Percentiles rank a stretch among this genome's conserved stretches.
Conservation (phyloP, 1,140 invertebrate species). For the Lucilia sericata region DNA sequence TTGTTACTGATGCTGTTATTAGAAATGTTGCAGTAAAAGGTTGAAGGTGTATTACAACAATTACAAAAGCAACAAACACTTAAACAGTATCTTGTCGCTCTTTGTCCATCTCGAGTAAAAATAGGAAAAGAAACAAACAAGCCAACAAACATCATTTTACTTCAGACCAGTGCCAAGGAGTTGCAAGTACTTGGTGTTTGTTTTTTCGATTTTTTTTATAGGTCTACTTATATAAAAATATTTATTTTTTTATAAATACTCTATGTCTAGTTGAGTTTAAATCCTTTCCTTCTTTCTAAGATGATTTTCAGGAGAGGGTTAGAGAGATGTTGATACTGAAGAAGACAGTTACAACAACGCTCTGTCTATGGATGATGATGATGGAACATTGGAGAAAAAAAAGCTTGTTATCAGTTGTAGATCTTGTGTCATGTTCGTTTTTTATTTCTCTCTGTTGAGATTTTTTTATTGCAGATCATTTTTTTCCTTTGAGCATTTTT, state of each 20-base stretch:
- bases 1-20: slow-evolving; percentile 22
- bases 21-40: slow-evolving; percentile 25
- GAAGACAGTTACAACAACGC: neutral
- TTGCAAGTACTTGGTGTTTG: neutral
- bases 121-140: too few relatives aligned
- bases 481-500: neutral
- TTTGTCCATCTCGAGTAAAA: neutral
- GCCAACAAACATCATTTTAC: neutral
- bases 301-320: neutral
- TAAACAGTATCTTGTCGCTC: slow-evolving; percentile 5
- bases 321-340: neutral
- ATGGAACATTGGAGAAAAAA: neutral
- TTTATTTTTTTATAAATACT: neutral
- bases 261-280: neutral
- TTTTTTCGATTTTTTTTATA: neutral
- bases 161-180: neutral
- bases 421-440: slow-evolving; percentile 42
- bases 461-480: slow-evolving; percentile 40
- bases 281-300: slow-evolving; percentile 7
- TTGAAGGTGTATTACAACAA: slow-evolving; percentile 26
- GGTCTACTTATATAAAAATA: neutral
- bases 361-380: neutral
- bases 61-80: slow-evolving; percentile 19
- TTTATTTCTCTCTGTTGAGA: slow-evolving; percentile 37
- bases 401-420: slow-evolving; percentile 29